Base-by-base conservation (phyloP, 2,797 vertebrate species). In the Takifugu ocellatus region DNA sequence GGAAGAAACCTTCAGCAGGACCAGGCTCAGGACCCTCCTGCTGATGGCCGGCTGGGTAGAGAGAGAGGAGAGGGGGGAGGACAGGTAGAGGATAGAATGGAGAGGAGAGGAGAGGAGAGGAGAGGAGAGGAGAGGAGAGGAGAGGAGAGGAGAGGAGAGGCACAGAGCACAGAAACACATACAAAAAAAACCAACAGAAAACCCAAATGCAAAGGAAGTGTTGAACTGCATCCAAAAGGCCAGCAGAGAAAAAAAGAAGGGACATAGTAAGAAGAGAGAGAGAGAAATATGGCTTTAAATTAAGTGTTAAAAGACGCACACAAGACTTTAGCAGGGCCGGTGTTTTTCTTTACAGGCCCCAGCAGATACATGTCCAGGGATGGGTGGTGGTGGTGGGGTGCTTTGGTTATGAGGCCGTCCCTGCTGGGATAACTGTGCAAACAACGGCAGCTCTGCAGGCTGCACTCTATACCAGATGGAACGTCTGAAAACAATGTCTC, bases 251-350 rank as follows among this genome's bases (percentile, higher is more conserved):
- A 56, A 24, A 64, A 15, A 42, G 52, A 61, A 46, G 62, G 55
- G 61, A 59, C 72, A 14, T 12, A 39, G 36, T 12, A 39, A 39
- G 36, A 5, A 49, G 68, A 36, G 63, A 47, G 56, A 65, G 56
- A 63, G 59, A 72, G 57, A 77, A 66, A 51, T 16, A 39, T 9
- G 25, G 63, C 73, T 17, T 59, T 81, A 87, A 92, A 92, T 90
- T 83, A 91, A 82, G 91, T 92, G 90, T 90, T 84, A 90, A 86
- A 74, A 52, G 82, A 91, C 90, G 89, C 86, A 89, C 90, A 92
- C 89, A 89, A 86, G 79, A 83, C 64, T 70, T 73, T 50, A 72
- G 68, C 68, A 75, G 71, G 29, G 58, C 61, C 64, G 61, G 68
- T 87, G 84, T 88, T 85, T 87, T 85, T 74, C 82, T 87, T 87